Evolutionary conservation across 2,888 invertebrate species (phyloP).

Genomic region (Platycheirus rosarum): DNA sequence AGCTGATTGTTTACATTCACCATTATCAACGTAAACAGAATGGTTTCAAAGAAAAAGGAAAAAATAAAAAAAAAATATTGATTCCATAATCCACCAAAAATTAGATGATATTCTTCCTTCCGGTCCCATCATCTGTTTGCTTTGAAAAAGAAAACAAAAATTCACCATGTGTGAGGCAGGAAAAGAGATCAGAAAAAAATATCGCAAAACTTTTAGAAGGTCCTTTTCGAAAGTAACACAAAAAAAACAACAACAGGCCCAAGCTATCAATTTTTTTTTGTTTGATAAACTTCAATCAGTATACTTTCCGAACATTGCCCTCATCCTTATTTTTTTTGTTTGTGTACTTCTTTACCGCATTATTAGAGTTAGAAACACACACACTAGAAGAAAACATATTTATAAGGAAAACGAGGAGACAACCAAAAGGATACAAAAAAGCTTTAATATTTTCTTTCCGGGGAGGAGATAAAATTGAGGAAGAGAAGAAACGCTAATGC

Average conservation of each 20-base stretch:
- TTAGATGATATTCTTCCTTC: slow-evolving; percentile 18
- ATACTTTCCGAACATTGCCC: slow-evolving; percentile 19
- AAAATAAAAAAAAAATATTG: slow-evolving; percentile 22
- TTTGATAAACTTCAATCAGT: slow-evolving; percentile 34
- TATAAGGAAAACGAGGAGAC: slow-evolving; percentile 1
- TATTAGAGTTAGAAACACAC: slow-evolving; percentile 25
- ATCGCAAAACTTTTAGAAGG: slow-evolving; percentile 12
- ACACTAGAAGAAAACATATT: slow-evolving; percentile 2
- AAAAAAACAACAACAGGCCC: not conserved
- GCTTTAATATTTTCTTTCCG: not conserved
- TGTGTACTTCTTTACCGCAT: slow-evolving; percentile 29
- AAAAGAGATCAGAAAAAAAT: not conserved
- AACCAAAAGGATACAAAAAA: slow-evolving; percentile 21
- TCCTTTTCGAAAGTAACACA: slow-evolving; percentile 13
- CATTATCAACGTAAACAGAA: slow-evolving; percentile 21
- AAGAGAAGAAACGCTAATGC: slow-evolving; percentile 64
- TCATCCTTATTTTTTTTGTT: not conserved
- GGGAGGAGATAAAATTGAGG: slow-evolving; percentile 14
- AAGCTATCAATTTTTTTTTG: not conserved
- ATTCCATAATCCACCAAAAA: slow-evolving; percentile 51
- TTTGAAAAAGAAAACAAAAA: not conserved
- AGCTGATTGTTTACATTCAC: slow-evolving; percentile 38
- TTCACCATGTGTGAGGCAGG: slow-evolving; percentile 4
- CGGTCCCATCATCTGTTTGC: slow-evolving; percentile 27
- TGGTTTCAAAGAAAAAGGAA: not conserved